phyloP scores from a whole-genome alignment of 2,888 invertebrate genomes.

The Tubulanus polymorphus region DNA sequence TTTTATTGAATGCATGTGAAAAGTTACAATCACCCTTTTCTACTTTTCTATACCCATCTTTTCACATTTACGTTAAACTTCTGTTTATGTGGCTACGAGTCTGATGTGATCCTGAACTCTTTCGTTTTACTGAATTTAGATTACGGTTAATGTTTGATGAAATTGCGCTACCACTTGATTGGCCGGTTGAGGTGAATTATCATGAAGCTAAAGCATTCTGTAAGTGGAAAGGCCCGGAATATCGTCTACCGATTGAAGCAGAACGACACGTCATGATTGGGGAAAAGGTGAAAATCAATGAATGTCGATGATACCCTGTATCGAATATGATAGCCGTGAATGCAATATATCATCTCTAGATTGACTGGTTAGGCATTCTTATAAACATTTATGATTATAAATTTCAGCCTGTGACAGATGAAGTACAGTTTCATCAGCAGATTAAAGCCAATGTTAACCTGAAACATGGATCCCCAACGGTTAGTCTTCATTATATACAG shows the following conservation, averaged over 20 bases:
- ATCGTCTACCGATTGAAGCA: slow-evolving; percentile 43
- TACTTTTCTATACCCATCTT: no score
- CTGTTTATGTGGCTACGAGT: no score
- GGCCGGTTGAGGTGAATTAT: slow-evolving; percentile 51
- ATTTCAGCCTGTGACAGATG: slow-evolving; percentile 29
- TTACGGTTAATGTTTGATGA: slow-evolving; percentile 47
- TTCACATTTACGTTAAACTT: no score
- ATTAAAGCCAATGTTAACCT: slow-evolving; percentile 38
- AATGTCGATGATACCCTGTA: no score
- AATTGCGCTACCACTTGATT: slow-evolving; percentile 43
- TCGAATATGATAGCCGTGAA: no score
- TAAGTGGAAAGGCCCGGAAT: slow-evolving; percentile 45
- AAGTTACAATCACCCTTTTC: no score
- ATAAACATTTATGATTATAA: no score
- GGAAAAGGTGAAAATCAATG: slow-evolving; percentile 28
- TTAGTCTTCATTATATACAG: no score
- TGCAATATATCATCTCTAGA: no score
- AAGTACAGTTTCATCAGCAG: slow-evolving; percentile 35
- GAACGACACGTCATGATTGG: slow-evolving; percentile 45
- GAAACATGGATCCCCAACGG: slow-evolving; percentile 44
- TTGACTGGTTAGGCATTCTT: no score
- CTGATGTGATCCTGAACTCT: no score
- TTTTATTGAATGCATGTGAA: no score
- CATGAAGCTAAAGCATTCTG: slow-evolving; percentile 51
- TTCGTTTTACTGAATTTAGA: slow-evolving; percentile 23